A percentile compares a stretch with the other conserved stretches of the same genome.
phyloP scores from a whole-genome alignment of 1,140 invertebrate species.

The Drosophila albomicans region DNA sequence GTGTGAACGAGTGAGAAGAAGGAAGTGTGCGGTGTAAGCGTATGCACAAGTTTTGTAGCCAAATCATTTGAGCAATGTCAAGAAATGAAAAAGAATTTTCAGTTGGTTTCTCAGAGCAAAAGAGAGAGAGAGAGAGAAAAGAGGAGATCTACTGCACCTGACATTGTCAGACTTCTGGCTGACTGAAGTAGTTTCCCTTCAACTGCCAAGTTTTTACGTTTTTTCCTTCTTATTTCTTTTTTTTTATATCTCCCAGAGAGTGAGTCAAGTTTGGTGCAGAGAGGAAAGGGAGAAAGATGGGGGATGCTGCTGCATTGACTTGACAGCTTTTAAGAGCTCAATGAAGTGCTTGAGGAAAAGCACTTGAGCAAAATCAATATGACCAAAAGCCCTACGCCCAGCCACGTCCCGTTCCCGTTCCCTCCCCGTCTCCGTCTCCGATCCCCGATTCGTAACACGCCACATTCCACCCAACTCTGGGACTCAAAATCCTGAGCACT shows the following conservation, averaged over 20 bases:
- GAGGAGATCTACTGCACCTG: constrained; percentile 24
- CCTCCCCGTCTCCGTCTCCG: too few species aligned
- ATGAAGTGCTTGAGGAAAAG: constrained; percentile 59
- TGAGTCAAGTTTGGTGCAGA: not conserved
- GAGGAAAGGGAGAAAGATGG: too few species aligned
- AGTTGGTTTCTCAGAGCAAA: constrained; percentile 28
- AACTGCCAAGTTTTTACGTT: not conserved
- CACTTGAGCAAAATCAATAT: constrained; percentile 67
- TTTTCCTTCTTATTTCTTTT: not conserved
- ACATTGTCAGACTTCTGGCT: constrained; percentile 37
- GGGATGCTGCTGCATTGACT: constrained; percentile 66
- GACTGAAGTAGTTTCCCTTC: not conserved
- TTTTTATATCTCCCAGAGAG: not conserved
- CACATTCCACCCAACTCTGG: not conserved
- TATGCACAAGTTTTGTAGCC: constrained; percentile 59
- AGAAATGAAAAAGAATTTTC: constrained; percentile 59
- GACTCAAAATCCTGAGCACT: not conserved
- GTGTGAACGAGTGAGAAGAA: not conserved
- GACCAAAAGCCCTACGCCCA: constrained; percentile 8
- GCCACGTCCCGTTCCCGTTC: too few species aligned
- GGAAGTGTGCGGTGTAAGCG: not conserved
- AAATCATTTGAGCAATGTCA: constrained; percentile 74
- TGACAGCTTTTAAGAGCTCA: constrained; percentile 70
- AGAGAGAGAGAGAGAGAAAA: constrained; percentile 2
- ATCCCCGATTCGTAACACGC: not conserved